These are phyloP conservation scores for Notospermus geniculatus DNA, from an alignment of 1,140 invertebrate genomes.

Conservation along the genomic window DNA sequence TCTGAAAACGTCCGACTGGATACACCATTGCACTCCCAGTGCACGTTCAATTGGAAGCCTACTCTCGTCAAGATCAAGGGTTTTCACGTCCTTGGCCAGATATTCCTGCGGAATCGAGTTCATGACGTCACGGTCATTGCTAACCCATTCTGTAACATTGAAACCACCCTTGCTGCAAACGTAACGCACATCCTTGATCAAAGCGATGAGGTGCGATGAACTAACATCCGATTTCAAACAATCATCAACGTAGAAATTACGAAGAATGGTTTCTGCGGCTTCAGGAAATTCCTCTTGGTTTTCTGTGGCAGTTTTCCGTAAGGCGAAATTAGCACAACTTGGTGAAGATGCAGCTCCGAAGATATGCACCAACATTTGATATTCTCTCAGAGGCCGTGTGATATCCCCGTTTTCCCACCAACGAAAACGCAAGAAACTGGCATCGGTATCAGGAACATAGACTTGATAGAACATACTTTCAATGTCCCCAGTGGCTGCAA, in stretches of 20 bases:
- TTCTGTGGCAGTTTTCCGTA: conserved; percentile 14
- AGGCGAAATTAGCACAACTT: conserved; percentile 14
- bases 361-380: conserved; percentile 21
- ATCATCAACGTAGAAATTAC: conserved; percentile 26
- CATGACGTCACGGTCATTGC: conserved; percentile 11
- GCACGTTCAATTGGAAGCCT: neutral
- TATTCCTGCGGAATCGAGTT: too few relatives aligned
- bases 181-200: conserved; percentile 10
- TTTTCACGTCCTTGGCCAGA: neutral
- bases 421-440: too few relatives aligned
- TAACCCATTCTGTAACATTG: conserved; percentile 15
- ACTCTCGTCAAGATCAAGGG: neutral
- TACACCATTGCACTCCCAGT: conserved; percentile 9
- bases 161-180: conserved; percentile 15
- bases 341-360: conserved; percentile 20
- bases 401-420: too few relatives aligned
- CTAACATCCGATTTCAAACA: conserved; percentile 12
- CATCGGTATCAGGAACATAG: too few relatives aligned
- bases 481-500: too few relatives aligned
- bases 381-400: neutral
- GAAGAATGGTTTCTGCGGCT: conserved; percentile 8
- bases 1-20: conserved; percentile 10
- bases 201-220: neutral
- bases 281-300: conserved; percentile 2
- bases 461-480: too few relatives aligned